Base-by-base conservation (phyloP, 2,888 invertebrate species). In the Matsumyia berberina region DNA sequence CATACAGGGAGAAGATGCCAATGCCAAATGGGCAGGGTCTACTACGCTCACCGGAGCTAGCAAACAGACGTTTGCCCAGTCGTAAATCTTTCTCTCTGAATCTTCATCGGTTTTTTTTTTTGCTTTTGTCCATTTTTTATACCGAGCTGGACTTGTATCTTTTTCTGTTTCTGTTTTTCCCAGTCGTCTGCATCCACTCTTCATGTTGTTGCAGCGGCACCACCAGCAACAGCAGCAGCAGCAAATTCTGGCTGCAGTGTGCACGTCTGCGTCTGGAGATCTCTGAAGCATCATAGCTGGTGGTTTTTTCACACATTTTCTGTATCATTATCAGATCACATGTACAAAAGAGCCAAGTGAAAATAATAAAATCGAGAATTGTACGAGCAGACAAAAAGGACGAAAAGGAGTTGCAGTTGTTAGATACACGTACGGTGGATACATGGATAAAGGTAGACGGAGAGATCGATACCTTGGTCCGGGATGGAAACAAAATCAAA, bases 231-330 rank as follows among this genome's bases (percentile, higher is more conserved):
- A 81, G 51, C 82, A 67, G 73, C 60, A 83, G 73, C 62, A 79
- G 73, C 46, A 69, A 29, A 53, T 76, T 74, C 80, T 62, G 80
- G 58, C 69, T 72, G 76, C 86, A 76, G 76, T 72, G 70, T 62
- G 49, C 76, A 67, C 58, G 42, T 64, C 64, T 42, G 51, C 74
- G 79, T 80, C 72, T 81, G 77, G 60, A 77, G 86, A 86, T 86
- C 86, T 81, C 76, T 81, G 79, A 81, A 86, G 81, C 77, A 76
- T 86, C 86, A 81, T 86, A 81, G 86, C 80, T 86, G 86, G 86
- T 81, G 86, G 86, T 86, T 86, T 86, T 86, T 86, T 86, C 86
- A 86, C 86, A 86, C 86, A 86, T 86, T 86, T 86, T 86, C 86
- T 86, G 77, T 86, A 86, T 86, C 86, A 86, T 86, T 86, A 86